Evolutionary conservation across 2,113 vertebrate genomes (phyloP), one percentile per base, ranked within the genome.

Genomic region (Camelus dromedarius): DNA sequence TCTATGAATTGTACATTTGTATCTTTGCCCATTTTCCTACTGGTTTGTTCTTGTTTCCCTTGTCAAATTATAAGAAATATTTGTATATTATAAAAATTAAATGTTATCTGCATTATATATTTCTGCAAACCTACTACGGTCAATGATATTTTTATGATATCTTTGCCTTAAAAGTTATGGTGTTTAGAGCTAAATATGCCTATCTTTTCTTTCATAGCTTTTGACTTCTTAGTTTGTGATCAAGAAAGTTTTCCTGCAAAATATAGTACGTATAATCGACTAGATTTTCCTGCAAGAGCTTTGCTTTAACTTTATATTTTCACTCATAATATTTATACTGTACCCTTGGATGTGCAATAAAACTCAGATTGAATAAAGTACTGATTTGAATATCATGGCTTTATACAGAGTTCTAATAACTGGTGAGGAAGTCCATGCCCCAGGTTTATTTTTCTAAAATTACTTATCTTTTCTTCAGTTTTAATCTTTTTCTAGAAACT

Each of bases 401-500:
- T 85, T 60, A 70, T 24, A 42, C 32, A 79, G 20, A 2, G 32
- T 86, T 80, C 46, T 54, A 35, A 24, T 35, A 35, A 92, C 18
- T n/a, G 35, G 4, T 8, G 3, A 85, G 28, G 15, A 77, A 73
- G 8, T 52, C 8, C 26, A 6, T 46, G 14, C 8, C 28, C 20
- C 7, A 48, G 48, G 16, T 83, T 70, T 64, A 28, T 46, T 90
- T 94, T 92, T 93, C 69, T 60, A 46, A 80, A 87, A 50, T 89
- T 30, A 50, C 9, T 67, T 64, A 6, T n/a, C 2, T 87, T 84
- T 89, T 62, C 48, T 81, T 83, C 85, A 32, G 8, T 79, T 70
- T 95, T 91, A 75, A 81, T 24, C 50, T 83, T 79, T 92, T 66
- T 52, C 32, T 52, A 32, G 56, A 95, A 90, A 87, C 1, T 26